Conservation (phyloP, 2,888 invertebrate species). For the Tetanocera ferruginea region DNA sequence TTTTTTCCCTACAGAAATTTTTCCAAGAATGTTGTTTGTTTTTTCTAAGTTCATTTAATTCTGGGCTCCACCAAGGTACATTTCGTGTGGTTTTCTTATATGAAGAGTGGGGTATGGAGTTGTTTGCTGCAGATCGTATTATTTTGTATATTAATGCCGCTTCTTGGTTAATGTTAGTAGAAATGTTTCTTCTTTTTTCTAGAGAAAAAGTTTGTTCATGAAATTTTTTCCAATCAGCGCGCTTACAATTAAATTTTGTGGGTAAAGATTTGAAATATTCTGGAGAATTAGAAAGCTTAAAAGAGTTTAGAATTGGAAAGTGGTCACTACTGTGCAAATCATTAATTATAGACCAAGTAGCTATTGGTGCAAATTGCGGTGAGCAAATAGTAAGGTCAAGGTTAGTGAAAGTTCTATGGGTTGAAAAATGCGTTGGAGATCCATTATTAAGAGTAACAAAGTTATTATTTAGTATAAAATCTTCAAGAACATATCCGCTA, state of each 20-base stretch:
- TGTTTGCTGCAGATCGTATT: neutral
- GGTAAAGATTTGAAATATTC: neutral
- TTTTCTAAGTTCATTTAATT: neutral
- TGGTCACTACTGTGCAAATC: constrained; percentile 34
- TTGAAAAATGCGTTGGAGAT: too few relatives aligned
- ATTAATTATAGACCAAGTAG: constrained; percentile 23
- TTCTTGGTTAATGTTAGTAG: neutral
- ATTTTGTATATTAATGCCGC: neutral
- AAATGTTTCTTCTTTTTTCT: neutral
- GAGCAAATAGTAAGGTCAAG: constrained; percentile 33
- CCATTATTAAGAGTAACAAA: neutral
- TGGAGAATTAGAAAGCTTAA: neutral
- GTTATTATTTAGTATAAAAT: neutral
- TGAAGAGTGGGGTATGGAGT: neutral
- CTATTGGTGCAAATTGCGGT: constrained; percentile 17
- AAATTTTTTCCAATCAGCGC: neutral
- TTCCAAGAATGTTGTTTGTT: neutral
- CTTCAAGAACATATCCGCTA: neutral
- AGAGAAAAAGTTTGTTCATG: neutral
- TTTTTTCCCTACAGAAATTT: neutral
- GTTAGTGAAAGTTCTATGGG: constrained; percentile 27
- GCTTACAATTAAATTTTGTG: neutral
- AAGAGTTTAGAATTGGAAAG: constrained; percentile 13
- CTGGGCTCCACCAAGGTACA: neutral
- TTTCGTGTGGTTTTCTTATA: neutral